Conservation (phyloP, 2,888 invertebrate genomes). For the Aromia moschata region DNA sequence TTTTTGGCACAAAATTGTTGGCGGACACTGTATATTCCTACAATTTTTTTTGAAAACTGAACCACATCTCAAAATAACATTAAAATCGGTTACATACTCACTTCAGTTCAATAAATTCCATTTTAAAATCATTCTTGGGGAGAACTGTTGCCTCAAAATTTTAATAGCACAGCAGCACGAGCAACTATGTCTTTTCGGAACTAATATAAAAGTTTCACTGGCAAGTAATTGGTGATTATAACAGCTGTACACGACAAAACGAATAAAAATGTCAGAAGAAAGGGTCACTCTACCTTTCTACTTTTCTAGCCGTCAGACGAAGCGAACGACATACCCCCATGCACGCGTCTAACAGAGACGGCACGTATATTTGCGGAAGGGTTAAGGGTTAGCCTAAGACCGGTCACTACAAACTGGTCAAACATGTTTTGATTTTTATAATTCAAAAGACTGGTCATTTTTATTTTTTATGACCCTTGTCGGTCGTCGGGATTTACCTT, state of each 20-base stretch:
- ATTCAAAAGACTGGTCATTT: constrained; percentile 51
- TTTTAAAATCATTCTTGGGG: no score
- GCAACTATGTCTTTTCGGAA: constrained; percentile 28
- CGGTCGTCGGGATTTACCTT: constrained; percentile 40
- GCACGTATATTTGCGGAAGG: constrained; percentile 39
- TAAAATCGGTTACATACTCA: no score
- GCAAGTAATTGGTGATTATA: constrained; percentile 32
- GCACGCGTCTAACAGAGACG: constrained; percentile 23
- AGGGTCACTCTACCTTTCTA: constrained; percentile 45
- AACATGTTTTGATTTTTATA: constrained; percentile 59
- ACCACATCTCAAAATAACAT: no score
- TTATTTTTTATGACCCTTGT: constrained; percentile 56
- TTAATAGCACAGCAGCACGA: neutral
- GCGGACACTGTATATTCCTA: no score
- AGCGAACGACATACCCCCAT: constrained; percentile 23
- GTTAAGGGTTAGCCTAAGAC: constrained; percentile 45
- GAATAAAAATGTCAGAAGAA: constrained; percentile 42
- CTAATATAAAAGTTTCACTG: constrained; percentile 32
- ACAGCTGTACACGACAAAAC: constrained; percentile 38
- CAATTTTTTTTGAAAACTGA: no score
- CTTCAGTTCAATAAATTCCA: no score
- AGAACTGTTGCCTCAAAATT: no score
- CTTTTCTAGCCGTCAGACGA: constrained; percentile 34
- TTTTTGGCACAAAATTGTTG: no score
- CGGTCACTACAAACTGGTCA: constrained; percentile 58